Conservation (phyloP, 2,888 invertebrate species). For the Epistrophe eligans region DNA sequence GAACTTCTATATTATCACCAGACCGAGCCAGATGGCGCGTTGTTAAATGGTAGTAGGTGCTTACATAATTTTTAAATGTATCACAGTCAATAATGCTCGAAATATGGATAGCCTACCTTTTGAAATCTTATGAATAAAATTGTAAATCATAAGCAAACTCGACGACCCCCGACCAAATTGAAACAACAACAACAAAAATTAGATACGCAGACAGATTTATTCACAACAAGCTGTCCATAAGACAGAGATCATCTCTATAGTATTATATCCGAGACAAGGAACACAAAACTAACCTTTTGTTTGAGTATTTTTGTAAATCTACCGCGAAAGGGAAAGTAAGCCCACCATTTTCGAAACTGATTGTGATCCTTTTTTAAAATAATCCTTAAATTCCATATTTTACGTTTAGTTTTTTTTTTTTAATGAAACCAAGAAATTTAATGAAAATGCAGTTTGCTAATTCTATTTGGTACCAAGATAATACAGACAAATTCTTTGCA, state of each 20-base stretch:
- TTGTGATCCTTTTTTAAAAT: neutral
- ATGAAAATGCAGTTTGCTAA: neutral
- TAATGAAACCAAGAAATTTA: neutral
- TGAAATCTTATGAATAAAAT: neutral
- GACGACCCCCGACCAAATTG: neutral
- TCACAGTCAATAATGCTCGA: neutral
- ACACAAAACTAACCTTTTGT: neutral
- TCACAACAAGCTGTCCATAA: neutral
- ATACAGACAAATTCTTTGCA: neutral
- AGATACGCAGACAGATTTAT: neutral
- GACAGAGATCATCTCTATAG: neutral
- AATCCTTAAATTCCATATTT: neutral
- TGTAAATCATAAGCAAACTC: neutral
- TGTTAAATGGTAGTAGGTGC: neutral
- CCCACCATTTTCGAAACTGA: neutral
- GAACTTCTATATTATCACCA: neutral
- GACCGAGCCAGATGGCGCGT: neutral
- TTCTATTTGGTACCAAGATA: neutral
- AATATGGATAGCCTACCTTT: neutral
- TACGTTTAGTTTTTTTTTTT: neutral
- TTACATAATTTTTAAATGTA: constrained; percentile 9
- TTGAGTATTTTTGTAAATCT: neutral
- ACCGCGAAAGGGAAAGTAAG: neutral
- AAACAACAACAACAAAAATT: neutral
- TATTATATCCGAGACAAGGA: neutral